Conservation (phyloP, 2,888 invertebrate genomes). For the Silvanus unidentatus region DNA sequence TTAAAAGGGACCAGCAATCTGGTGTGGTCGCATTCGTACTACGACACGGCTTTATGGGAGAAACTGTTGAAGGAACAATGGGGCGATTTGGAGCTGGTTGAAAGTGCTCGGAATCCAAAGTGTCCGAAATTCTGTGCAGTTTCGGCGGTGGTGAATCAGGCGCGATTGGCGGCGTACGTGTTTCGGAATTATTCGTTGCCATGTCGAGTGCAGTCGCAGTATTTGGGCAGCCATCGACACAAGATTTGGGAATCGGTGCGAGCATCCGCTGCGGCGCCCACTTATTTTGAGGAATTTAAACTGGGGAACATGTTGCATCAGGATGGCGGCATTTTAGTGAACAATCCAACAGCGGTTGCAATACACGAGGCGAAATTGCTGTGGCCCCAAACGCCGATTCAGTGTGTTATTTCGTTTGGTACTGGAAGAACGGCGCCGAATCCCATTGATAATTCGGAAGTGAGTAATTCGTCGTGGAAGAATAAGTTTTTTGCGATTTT, state of each 20-base stretch:
- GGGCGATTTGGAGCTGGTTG: slow-evolving; percentile 56
- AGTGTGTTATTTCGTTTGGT: slow-evolving; percentile 78
- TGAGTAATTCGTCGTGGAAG: slow-evolving; percentile 56
- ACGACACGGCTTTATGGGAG: slow-evolving; percentile 80
- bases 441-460: slow-evolving; percentile 27
- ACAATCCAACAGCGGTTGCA: slow-evolving; percentile 83
- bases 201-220: slow-evolving; percentile 59
- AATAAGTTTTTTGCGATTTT: slow-evolving; percentile 74
- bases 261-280: slow-evolving; percentile 87
- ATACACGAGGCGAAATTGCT: slow-evolving; percentile 77
- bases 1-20: slow-evolving; percentile 66
- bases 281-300: slow-evolving; percentile 78
- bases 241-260: slow-evolving; percentile 76
- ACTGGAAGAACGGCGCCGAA: slow-evolving; percentile 57
- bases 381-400: slow-evolving; percentile 68
- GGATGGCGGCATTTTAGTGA: slow-evolving; percentile 76
- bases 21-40: slow-evolving; percentile 79
- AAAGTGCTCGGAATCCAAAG: slow-evolving; percentile 49
- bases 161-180: slow-evolving; percentile 66
- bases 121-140: slow-evolving; percentile 65
- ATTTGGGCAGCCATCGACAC: slow-evolving; percentile 64
- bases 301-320: slow-evolving; percentile 63
- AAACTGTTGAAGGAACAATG: slow-evolving; percentile 62
- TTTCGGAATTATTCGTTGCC: slow-evolving; percentile 80
- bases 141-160: slow-evolving; percentile 71